Conservation (phyloP, 2,888 invertebrate genomes). For the Melikaiella ostensackeni region DNA sequence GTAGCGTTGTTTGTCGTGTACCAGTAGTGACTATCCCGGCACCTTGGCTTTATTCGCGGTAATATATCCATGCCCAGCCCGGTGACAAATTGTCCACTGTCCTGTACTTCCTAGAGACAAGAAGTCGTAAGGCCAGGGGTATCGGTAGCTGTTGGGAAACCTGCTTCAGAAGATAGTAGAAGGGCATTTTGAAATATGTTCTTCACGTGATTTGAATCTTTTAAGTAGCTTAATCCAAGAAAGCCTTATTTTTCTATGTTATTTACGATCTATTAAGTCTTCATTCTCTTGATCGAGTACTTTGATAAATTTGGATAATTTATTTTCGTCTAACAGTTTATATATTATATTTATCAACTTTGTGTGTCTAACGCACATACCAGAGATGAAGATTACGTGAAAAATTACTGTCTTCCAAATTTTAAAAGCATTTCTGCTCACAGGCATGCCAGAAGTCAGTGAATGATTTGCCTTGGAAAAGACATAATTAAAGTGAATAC, state of each 20-base stretch:
- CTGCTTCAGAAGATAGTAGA: conserved; percentile 23
- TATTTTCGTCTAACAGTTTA: not conserved
- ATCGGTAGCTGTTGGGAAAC: conserved; percentile 19
- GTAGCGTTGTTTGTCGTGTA: not conserved
- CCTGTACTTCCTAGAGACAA: conserved; percentile 59
- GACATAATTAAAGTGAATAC: not conserved
- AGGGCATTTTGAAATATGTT: conserved; percentile 17
- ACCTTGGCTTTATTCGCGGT: conserved; percentile 47
- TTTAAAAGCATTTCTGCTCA: not conserved
- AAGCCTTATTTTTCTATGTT: not conserved
- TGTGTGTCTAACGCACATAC: not conserved
- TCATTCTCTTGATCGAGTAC: not conserved
- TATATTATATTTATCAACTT: not conserved
- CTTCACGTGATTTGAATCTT: conserved; percentile 20
- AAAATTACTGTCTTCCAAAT: conserved; percentile 2
- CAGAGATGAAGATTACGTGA: not conserved
- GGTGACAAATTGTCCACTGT: conserved; percentile 59
- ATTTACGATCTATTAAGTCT: conserved; percentile 13
- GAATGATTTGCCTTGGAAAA: not conserved
- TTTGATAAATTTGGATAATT: conserved; percentile 3
- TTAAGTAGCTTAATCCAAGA: not conserved
- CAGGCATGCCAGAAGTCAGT: not conserved
- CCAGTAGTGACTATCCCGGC: conserved; percentile 48
- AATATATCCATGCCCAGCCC: conserved; percentile 55
- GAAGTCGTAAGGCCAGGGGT: conserved; percentile 40